Conservation (phyloP, 2,888 invertebrate genomes). For the Junonia oenone region DNA sequence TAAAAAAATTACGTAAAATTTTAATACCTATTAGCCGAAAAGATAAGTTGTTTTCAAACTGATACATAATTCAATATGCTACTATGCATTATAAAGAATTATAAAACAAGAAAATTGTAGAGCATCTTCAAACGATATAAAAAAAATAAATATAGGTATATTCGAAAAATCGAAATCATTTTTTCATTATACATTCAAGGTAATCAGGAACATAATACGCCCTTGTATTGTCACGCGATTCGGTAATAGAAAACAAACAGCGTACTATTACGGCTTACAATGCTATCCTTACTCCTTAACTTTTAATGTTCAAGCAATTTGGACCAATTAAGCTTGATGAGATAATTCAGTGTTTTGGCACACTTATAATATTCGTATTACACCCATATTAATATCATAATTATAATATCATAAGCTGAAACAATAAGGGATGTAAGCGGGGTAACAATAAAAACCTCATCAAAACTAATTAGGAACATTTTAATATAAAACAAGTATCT, state of each 20-base stretch:
- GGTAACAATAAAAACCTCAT: slow-evolving; percentile 39
- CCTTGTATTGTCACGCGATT: slow-evolving; percentile 38
- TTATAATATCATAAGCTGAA: background rate
- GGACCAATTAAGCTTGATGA: slow-evolving; percentile 1
- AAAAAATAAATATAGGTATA: background rate
- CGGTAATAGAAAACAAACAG: slow-evolving; percentile 28
- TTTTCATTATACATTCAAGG: slow-evolving; percentile 28
- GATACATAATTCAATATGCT: too few species aligned
- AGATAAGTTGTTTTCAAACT: background rate
- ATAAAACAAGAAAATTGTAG: background rate
- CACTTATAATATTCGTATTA: slow-evolving; percentile 10
- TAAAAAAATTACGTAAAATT: background rate
- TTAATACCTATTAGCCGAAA: background rate
- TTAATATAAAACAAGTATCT: slow-evolving; percentile 62
- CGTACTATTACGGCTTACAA: slow-evolving; percentile 6
- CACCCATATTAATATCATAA: slow-evolving; percentile 18
- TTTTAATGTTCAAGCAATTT: background rate
- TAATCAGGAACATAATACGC: slow-evolving; percentile 22
- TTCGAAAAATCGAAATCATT: background rate
- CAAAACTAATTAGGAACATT: slow-evolving; percentile 71
- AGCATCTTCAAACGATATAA: background rate
- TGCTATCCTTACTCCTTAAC: background rate
- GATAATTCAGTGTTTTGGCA: slow-evolving; percentile 22
- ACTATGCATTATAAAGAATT: background rate
- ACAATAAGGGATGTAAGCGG: slow-evolving; percentile 37